Percentiles rank a stretch among this genome's conserved stretches.
These are phyloP conservation scores for Bradysia coprophila DNA, from an alignment of 1,140 invertebrate species.

Conservation along the genomic window DNA sequence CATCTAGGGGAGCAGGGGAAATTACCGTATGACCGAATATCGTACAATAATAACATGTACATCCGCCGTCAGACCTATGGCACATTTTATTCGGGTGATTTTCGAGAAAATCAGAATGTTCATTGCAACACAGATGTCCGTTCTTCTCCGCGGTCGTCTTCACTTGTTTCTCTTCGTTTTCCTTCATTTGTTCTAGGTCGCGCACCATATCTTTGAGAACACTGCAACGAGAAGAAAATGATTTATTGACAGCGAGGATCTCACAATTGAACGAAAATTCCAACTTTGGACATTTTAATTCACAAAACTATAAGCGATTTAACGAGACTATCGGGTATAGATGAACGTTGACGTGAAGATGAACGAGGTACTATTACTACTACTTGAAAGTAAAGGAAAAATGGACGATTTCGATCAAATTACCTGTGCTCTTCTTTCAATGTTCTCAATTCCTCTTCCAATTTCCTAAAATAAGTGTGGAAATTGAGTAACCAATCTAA, in stretches of 20 bases:
- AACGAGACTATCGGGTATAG: too few species aligned
- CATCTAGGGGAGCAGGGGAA: neutral
- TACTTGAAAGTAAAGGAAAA: neutral
- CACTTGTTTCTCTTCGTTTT: constrained; percentile 1
- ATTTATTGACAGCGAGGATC: too few species aligned
- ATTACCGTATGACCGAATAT: constrained; percentile 2
- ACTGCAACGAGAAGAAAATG: neutral
- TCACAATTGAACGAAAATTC: too few species aligned
- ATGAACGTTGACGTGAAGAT: neutral
- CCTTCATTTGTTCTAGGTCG: constrained; percentile 3
- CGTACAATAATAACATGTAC: constrained; percentile 4
- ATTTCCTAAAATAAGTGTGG: neutral
- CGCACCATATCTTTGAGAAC: constrained; percentile 4
- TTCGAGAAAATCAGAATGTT: constrained; percentile 20
- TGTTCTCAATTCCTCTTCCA: constrained; percentile 3
- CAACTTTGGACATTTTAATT: too few species aligned
- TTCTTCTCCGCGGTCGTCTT: neutral
- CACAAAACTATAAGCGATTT: too few species aligned
- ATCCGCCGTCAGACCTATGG: constrained; percentile 1
- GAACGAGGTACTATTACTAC: neutral
- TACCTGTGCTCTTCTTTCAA: constrained; percentile 3
- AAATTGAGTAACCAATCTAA: too few species aligned
- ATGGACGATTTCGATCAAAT: neutral
- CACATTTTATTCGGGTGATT: constrained; percentile 2
- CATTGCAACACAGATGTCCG: constrained; percentile 9